Evolutionary conservation across 2,113 vertebrate genomes (phyloP), one percentile per base, ranked within the genome.

Genomic region (Thymallus thymallus): DNA sequence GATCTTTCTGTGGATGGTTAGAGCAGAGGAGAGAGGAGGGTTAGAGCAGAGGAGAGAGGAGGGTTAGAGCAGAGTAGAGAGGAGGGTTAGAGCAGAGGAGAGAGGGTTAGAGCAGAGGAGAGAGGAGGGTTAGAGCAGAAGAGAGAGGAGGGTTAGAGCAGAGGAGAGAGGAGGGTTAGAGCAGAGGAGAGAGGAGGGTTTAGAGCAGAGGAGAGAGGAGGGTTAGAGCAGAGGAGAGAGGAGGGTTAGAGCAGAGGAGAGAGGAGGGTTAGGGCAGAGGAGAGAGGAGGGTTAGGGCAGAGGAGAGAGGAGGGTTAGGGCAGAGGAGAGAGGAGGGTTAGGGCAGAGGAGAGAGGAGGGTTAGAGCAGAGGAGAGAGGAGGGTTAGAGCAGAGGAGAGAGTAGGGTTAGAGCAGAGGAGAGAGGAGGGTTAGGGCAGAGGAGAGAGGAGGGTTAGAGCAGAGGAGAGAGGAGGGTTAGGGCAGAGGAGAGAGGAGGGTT

Each of bases 1-100:
- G 48, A 51, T 51, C 85, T 97, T 98, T 94, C 96, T 96, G 91
- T 2, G 51, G 78, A 64, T 71, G 72, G 82, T n/a, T n/a, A n/a
- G 62, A 23, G 48, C 71, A 72, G 29, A 78, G 45, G 71, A 32
- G 23, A 68, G 24, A 46, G 64, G 20, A 68, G 55, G 67, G 55
- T 78, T 46, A 72, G 56, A 60, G 48, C 71, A 72, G 29, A 78
- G 45, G 71, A 32, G 23, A 68, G 24, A 46, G 64, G 20, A 68
- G 55, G 67, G 55, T 78, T 46, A 72, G 56, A 60, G 48, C 71
- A 72, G 29, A 78, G 45, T 69, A 32, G 23, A 68, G 24, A 46
- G 64, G 20, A 68, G 55, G 67, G 55, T 78, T 46, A 72, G 56
- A 60, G n/a, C n/a, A n/a, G n/a, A n/a, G n/a, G n/a, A n/a, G n/a